Evolutionary conservation across 1,140 invertebrate species (phyloP).

Genomic region (Sarcophaga bullata): DNA sequence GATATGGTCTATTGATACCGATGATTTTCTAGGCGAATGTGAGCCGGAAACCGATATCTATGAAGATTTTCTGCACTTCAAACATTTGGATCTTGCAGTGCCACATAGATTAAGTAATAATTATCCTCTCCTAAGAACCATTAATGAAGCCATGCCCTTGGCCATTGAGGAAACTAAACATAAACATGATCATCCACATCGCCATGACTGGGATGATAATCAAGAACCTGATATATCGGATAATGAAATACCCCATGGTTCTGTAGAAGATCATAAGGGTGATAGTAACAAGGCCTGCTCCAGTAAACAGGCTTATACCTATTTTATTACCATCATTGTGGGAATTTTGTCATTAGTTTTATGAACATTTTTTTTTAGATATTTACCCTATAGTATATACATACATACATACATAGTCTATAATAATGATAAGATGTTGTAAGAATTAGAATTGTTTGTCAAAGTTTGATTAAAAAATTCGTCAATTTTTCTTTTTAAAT

Average conservation of each 20-base stretch:
- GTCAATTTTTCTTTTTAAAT: too few species aligned
- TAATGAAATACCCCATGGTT: constrained; percentile 50
- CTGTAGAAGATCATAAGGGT: constrained; percentile 43
- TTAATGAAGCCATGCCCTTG: constrained; percentile 70
- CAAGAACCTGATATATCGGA: constrained; percentile 50
- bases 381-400: too few species aligned
- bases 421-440: too few species aligned
- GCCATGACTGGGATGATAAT: constrained; percentile 62
- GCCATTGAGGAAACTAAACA: constrained; percentile 70
- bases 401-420: neutral
- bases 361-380: neutral
- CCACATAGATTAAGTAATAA: constrained; percentile 66
- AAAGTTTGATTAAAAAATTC: too few species aligned
- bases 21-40: constrained; percentile 79
- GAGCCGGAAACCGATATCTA: constrained; percentile 64
- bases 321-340: constrained; percentile 3
- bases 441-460: too few species aligned
- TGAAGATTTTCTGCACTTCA: constrained; percentile 53
- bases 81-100: constrained; percentile 47
- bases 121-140: constrained; percentile 72
- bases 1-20: constrained; percentile 85
- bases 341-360: constrained; percentile 21
- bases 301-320: neutral
- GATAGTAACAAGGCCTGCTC: constrained; percentile 12
- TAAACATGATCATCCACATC: constrained; percentile 49